Percentiles rank a stretch among this genome's conserved stretches.
phyloP scores from a whole-genome alignment of 2,888 invertebrate genomes.

The Eupithecia dodoneata region DNA sequence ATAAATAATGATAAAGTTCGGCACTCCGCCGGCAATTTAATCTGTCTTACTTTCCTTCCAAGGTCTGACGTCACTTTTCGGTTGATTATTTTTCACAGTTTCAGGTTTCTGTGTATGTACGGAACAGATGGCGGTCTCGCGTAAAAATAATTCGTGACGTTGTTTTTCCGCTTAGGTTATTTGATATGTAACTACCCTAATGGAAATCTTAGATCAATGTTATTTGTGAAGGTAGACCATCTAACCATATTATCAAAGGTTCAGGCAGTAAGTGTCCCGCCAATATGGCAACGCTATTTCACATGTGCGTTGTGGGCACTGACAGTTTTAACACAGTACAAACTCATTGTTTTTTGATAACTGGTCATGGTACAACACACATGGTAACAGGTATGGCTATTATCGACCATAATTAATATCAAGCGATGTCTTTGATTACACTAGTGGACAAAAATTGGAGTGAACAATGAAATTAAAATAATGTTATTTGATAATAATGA shows the following conservation, averaged over 20 bases:
- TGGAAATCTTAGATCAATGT: background rate
- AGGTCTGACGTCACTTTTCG: conserved; percentile 25
- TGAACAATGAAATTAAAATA: too few species aligned
- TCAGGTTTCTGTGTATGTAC: conserved; percentile 11
- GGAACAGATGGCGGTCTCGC: background rate
- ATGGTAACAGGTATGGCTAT: too few species aligned
- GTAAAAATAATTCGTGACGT: background rate
- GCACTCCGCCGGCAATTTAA: conserved; percentile 33
- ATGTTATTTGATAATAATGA: too few species aligned
- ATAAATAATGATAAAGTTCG: conserved; percentile 39
- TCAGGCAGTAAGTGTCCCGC: background rate
- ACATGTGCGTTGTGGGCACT: background rate
- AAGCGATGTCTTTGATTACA: too few species aligned
- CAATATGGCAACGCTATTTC: background rate
- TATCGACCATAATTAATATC: too few species aligned
- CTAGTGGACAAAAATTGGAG: too few species aligned
- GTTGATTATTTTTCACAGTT: conserved; percentile 33
- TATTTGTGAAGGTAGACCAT: too few species aligned
- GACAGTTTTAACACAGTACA: too few species aligned
- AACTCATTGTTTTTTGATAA: too few species aligned
- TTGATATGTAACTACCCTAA: background rate
- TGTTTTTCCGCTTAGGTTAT: background rate
- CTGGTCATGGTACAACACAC: too few species aligned
- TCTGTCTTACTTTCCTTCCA: conserved; percentile 18
- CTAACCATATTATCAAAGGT: too few species aligned